Percentiles rank a stretch among this genome's conserved stretches.
Evolutionary conservation across 2,888 invertebrate genomes (phyloP).

Genomic region (Lasioglossum villosulum): DNA sequence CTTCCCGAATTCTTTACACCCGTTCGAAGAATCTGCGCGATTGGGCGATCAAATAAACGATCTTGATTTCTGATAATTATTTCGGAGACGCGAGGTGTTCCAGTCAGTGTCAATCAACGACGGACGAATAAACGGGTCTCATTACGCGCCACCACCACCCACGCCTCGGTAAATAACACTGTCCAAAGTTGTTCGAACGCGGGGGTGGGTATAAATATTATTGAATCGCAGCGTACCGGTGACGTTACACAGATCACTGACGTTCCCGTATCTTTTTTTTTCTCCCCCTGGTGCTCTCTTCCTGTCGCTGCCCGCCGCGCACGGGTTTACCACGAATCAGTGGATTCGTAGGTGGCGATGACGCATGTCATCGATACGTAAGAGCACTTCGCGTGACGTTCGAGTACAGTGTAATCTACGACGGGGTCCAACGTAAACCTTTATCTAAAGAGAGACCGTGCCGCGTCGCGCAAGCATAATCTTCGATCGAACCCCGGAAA

Average conservation of each 20-base stretch:
- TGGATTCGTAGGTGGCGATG: slow-evolving; percentile 41
- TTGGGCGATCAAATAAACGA: background rate
- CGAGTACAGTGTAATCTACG: slow-evolving; percentile 41
- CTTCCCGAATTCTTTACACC: too few species aligned
- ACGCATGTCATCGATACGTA: slow-evolving; percentile 52
- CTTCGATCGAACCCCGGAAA: slow-evolving; percentile 32
- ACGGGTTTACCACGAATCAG: slow-evolving; percentile 36
- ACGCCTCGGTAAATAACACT: slow-evolving; percentile 47
- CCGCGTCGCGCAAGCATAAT: slow-evolving; percentile 25
- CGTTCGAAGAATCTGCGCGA: background rate
- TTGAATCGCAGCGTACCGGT: slow-evolving; percentile 30
- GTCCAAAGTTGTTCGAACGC: slow-evolving; percentile 14
- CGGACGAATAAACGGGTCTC: background rate
- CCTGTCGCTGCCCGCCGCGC: background rate
- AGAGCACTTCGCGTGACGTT: slow-evolving; percentile 41
- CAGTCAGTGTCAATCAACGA: slow-evolving; percentile 29
- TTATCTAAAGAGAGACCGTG: slow-evolving; percentile 17
- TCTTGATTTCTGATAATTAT: background rate
- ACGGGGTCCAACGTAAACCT: slow-evolving; percentile 21
- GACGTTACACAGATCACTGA: slow-evolving; percentile 55
- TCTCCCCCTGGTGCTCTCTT: background rate
- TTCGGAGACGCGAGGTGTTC: background rate
- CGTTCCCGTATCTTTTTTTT: slow-evolving; percentile 16
- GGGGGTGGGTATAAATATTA: slow-evolving; percentile 57
- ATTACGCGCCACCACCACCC: slow-evolving; percentile 36